Evolutionary conservation across 2,888 invertebrate genomes (phyloP), one percentile per base, ranked within the genome.

Genomic region (Aporophyla lueneburgensis): DNA sequence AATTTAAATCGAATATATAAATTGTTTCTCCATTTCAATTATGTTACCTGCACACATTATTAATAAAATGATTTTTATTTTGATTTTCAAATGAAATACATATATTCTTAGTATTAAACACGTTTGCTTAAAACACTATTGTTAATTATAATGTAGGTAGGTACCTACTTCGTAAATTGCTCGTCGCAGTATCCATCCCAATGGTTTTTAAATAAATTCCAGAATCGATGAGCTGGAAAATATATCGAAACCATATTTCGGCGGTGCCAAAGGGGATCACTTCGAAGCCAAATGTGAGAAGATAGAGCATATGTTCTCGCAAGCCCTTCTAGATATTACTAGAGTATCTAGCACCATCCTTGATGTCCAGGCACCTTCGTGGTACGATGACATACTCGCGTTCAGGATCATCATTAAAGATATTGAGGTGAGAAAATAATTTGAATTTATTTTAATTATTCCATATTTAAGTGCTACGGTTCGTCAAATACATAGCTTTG

Each of bases 281-380:
- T 97, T 98, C 88, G 98, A 98, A 87, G 96, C 94, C 67, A 97
- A 97, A 88, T 98, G 97, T 70, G 97, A 97, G 58, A 97, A 97
- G 91, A 97, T 99, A 72, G 99, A 99, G 92, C 96, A 96, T n/a
- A 97, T 98, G 91, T 99, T 99, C 93, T 95, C 96, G 27, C 95
- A 97, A 43, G 97, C 97, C 16, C 93, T 99, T 53, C 92, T 94
- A 33, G 95, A 96, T 21, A 97, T 99, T 62, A 95, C 97, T 84
- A 91, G 93, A 12, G 97, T 98, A 2, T 97, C 97, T 54, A 91
- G 96, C 33, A 97, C 97, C 46, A 98, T 99, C 79, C 94, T 98
- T n/a, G 97, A 98, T 87, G 98, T 99, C 0, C 98, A 98, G 91
- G 97, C 97, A 53, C 97, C 98, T 0, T 97, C 97, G n/a, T 99